Evolutionary conservation across 2,888 invertebrate genomes (phyloP).

Genomic region (Drosophila phalerata): DNA sequence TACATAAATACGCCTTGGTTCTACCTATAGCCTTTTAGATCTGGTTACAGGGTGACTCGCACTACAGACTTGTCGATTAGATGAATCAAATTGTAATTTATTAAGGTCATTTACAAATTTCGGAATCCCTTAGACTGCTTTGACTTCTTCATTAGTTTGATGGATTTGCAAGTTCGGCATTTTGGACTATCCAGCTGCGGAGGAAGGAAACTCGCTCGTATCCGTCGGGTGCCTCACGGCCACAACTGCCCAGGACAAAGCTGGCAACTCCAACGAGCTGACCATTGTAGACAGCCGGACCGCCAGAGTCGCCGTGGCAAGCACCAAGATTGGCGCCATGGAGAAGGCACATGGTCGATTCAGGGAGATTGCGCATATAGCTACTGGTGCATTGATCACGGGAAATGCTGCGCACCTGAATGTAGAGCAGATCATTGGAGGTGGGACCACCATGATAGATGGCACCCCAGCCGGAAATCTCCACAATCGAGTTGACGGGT

Average conservation of each 20-base stretch:
- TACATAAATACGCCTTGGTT: too few species aligned
- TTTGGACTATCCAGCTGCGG: constrained; percentile 58
- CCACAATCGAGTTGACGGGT: constrained; percentile 55
- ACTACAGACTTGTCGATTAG: too few species aligned
- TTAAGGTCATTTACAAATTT: background rate
- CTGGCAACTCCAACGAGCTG: constrained; percentile 81
- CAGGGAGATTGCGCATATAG: constrained; percentile 51
- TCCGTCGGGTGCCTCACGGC: constrained; percentile 79
- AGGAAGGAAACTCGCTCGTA: constrained; percentile 73
- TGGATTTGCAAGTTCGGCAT: constrained; percentile 27
- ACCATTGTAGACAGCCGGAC: constrained; percentile 80
- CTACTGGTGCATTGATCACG: constrained; percentile 60
- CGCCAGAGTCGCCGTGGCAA: constrained; percentile 84
- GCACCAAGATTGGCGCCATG: constrained; percentile 72
- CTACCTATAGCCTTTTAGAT: too few species aligned
- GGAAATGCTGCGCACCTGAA: constrained; percentile 61
- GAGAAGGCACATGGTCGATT: constrained; percentile 77
- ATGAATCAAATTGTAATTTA: background rate
- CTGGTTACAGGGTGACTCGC: too few species aligned
- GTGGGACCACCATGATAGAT: constrained; percentile 64
- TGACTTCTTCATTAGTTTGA: background rate
- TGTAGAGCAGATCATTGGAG: constrained; percentile 73
- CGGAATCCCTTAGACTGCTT: background rate
- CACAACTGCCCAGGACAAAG: constrained; percentile 78
- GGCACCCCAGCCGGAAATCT: constrained; percentile 83